Base-by-base conservation (phyloP, 2,113 vertebrate species). In the Electrona antarctica region DNA sequence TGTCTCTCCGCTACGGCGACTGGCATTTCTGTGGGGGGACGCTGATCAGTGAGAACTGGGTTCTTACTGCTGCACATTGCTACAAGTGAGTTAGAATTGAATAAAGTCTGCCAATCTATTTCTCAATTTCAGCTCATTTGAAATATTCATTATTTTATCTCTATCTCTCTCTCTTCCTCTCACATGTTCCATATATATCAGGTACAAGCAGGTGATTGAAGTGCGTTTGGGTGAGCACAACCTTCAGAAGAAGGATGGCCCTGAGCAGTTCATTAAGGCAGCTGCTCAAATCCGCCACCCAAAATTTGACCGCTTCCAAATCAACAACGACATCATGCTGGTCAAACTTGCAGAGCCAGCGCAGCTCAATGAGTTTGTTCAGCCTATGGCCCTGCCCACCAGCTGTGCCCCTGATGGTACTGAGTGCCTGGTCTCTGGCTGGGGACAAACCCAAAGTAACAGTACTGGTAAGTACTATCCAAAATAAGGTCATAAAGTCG, bases 321-420 rank as follows among this genome's bases (percentile, higher is more conserved):
- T 90, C 1, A 87, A 93, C 77, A 89, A 94, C 0, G 94, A 95
- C 90, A 87, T 95, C 88, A 94, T 95, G 94, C 64, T 95, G 41
- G 86, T 95, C 58, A 94, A 94, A 48, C 80, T 94, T 41, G 8
- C 50, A 0, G 6, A 76, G 0, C 79, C 91, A 0, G 91, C 87
- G 5, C 0, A 28, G 33, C 4, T 92, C 11, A 90, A 86, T 45
- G 0, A 68, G 10, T 89, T 86, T 0, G 92, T 95, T 67, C 75
- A 48, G 0, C 88, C 93, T 8, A 52, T 93, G 8, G 3, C 83
- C 0, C 79, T 95, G 74, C 80, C 93, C 0, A 51, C 69, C 0
- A 74, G 46, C 64, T 93, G 93, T 0, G 82, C 88, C 0, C 1
- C 48, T 0, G 62, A 91, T 0, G 93, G 89, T 7, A 91, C 92